Evolutionary conservation across 2,113 vertebrate species (phyloP).

Genomic region (Hyla sarda): DNA sequence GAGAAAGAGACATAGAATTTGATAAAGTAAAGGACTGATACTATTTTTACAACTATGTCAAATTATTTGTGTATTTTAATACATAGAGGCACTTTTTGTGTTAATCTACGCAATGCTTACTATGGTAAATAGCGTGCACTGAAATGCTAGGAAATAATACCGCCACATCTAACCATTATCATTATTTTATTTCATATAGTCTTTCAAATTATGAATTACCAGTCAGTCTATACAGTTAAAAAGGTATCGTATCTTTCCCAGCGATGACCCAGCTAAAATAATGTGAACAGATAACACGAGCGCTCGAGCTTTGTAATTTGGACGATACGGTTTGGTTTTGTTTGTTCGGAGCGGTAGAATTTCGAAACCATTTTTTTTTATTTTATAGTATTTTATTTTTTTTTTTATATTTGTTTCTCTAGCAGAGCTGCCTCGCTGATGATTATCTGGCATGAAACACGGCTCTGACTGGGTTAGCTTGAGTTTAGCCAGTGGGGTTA

Average conservation of each 20-base stretch:
- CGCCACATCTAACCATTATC: background rate
- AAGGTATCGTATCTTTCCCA: background rate
- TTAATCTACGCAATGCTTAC: too few species aligned
- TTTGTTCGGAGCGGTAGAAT: constrained; percentile 3
- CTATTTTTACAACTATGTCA: too few species aligned
- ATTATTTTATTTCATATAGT: background rate
- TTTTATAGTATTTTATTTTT: too few species aligned
- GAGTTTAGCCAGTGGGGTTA: constrained; percentile 52
- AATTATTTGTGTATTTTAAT: too few species aligned
- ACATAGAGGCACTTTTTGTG: too few species aligned
- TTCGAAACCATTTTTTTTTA: background rate
- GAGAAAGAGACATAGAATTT: too few species aligned
- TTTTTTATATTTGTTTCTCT: constrained; percentile 12
- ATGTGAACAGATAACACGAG: background rate
- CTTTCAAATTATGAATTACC: background rate
- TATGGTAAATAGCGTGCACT: too few species aligned
- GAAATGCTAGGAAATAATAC: background rate
- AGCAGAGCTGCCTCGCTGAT: constrained; percentile 34
- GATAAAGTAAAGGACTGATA: too few species aligned
- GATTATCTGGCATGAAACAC: constrained; percentile 48
- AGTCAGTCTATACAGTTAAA: background rate
- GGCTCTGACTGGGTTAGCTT: constrained; percentile 27
- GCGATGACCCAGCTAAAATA: background rate
- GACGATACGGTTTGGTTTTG: constrained; percentile 1
- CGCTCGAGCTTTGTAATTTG: constrained; percentile 16